Percentiles rank a stretch among this genome's conserved stretches.
phyloP scores from a whole-genome alignment of 1,140 invertebrate genomes.

The Bombus terrestris region DNA sequence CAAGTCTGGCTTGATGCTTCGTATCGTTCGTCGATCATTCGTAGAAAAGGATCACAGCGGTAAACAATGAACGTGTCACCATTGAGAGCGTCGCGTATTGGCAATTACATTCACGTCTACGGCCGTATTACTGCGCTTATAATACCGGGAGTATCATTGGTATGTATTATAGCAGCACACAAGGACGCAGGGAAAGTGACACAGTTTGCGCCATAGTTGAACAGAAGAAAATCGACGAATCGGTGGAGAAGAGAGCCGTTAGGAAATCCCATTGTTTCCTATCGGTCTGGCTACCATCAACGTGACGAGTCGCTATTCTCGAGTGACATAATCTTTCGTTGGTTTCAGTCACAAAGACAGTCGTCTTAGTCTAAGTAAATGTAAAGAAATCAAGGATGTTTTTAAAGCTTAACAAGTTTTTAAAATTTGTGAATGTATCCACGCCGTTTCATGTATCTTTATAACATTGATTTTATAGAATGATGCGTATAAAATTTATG shows the following conservation, averaged over 20 bases:
- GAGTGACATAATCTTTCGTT: not conserved
- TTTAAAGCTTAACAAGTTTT: not conserved
- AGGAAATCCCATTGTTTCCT: not conserved
- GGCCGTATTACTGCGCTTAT: conserved; percentile 12
- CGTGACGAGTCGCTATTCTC: not conserved
- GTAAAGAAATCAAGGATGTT: not conserved
- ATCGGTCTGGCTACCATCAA: not conserved
- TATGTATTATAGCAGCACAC: not conserved
- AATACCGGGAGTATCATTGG: conserved; percentile 7
- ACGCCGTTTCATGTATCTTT: no score
- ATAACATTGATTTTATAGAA: no score
- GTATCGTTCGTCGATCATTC: not conserved
- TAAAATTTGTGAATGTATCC: no score
- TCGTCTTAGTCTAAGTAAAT: not conserved
- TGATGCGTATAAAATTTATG: no score
- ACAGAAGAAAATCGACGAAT: not conserved
- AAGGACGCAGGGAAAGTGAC: conserved; percentile 28
- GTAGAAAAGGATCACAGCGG: not conserved
- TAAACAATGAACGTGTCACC: not conserved
- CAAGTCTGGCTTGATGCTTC: not conserved
- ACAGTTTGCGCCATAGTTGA: conserved; percentile 30
- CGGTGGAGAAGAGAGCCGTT: not conserved
- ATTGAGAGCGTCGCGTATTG: conserved; percentile 7
- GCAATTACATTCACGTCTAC: conserved; percentile 35
- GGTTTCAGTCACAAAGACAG: not conserved